A percentile compares a stretch with the other conserved stretches of the same genome.
These are phyloP conservation scores for Hylaeus anthracinus DNA, from an alignment of 1,140 invertebrate species.

Conservation along the genomic window DNA sequence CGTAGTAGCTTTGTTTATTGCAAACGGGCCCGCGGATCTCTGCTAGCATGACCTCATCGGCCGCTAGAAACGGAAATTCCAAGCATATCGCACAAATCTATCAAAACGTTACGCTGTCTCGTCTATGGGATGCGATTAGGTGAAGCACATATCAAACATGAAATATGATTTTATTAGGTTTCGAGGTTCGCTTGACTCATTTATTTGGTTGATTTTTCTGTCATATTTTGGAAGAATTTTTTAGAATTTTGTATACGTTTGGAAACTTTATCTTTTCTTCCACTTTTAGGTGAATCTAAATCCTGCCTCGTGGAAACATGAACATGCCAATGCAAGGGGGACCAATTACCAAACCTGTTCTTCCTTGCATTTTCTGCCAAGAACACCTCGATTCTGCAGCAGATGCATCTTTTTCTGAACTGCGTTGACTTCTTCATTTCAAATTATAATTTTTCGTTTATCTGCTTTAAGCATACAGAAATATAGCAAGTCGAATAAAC, in stretches of 20 bases:
- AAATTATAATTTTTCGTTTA: no score
- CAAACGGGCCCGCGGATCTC: background rate
- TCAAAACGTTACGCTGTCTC: background rate
- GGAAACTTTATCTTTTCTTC: background rate
- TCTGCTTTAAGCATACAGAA: no score
- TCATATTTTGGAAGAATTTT: background rate
- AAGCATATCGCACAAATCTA: background rate
- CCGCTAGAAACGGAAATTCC: constrained; percentile 1
- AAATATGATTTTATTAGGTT: no score
- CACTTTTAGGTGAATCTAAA: background rate
- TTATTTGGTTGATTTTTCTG: no score
- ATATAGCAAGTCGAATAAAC: no score
- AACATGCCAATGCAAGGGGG: no score
- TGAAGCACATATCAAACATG: background rate
- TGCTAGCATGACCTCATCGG: background rate
- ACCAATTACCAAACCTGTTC: no score
- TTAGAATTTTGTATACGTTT: background rate
- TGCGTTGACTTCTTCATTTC: no score
- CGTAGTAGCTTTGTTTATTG: constrained; percentile 24
- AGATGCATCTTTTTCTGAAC: no score
- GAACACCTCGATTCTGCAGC: no score
- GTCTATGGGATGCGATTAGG: background rate
- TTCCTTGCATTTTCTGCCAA: no score
- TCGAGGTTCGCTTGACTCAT: no score
- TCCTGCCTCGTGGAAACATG: background rate